These are phyloP conservation scores for Caenorhabditis angaria DNA, from an alignment of 2,888 invertebrate genomes.

Conservation along the genomic window DNA sequence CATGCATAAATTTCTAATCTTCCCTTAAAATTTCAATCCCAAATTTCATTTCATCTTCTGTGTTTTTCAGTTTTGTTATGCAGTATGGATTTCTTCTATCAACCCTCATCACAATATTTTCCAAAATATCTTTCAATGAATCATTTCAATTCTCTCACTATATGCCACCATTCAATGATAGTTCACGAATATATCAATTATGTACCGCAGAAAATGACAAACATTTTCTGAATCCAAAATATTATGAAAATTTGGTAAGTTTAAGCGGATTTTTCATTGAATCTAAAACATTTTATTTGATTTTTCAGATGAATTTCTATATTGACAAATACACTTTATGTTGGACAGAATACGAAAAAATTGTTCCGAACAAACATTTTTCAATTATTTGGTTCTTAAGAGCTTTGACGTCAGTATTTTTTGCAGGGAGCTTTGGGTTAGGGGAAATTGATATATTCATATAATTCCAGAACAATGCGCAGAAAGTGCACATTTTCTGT, in stretches of 20 bases:
- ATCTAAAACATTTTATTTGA: conserved; percentile 6
- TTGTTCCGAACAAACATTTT: conserved; percentile 46
- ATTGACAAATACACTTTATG: conserved; percentile 51
- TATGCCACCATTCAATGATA: conserved; percentile 52
- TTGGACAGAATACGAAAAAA: conserved; percentile 40
- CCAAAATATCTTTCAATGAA: no score
- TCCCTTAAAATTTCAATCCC: no score
- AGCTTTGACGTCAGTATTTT: conserved; percentile 41
- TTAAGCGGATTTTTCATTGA: not conserved
- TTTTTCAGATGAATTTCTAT: conserved; percentile 47
- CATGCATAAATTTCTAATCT: no score
- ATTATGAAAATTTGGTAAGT: conserved; percentile 17
- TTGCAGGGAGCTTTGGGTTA: no score
- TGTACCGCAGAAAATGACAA: conserved; percentile 54
- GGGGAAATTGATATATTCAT: not conserved
- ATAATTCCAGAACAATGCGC: not conserved
- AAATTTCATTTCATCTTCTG: not conserved
- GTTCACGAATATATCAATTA: conserved; percentile 42
- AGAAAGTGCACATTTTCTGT: not conserved
- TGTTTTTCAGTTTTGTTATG: conserved; percentile 22
- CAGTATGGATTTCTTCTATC: conserved; percentile 30
- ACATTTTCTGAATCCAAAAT: not conserved
- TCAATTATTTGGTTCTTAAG: conserved; percentile 55
- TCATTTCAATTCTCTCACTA: conserved; percentile 42
- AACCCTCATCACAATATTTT: conserved; percentile 14